Conservation (phyloP, 1,140 invertebrate species). For the Lineus longissimus region DNA sequence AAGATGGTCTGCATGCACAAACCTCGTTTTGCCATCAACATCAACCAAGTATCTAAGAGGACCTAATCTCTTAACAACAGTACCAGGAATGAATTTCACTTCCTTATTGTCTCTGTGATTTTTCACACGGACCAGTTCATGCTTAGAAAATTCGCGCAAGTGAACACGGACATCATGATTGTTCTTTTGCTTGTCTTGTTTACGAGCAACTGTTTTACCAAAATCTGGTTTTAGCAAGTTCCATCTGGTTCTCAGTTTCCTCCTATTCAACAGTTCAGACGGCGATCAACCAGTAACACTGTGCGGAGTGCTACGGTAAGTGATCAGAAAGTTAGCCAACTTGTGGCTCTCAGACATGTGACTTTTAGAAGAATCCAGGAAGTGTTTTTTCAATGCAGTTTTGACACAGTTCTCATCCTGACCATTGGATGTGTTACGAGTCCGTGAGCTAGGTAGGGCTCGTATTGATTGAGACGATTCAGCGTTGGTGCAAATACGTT, state of each 20-base stretch:
- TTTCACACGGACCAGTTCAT: neutral
- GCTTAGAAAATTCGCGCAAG: neutral
- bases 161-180: neutral
- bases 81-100: neutral
- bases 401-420: slow-evolving; percentile 22
- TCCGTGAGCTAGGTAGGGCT: too few species aligned
- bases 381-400: slow-evolving; percentile 5
- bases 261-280: neutral
- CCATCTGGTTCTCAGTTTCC: neutral
- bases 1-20: neutral
- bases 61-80: neutral
- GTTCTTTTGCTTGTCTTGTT: neutral
- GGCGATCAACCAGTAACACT: neutral
- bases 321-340: neutral
- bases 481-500: too few species aligned
- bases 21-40: neutral
- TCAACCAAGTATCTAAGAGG: neutral
- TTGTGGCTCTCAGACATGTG: neutral
- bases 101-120: neutral
- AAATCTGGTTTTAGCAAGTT: neutral
- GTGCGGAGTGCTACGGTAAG: neutral
- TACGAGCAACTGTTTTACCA: neutral
- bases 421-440: too few species aligned
- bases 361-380: too few species aligned
- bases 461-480: too few species aligned